phyloP scores from a whole-genome alignment of 2,113 vertebrate genomes.

The Platanista minor region DNA sequence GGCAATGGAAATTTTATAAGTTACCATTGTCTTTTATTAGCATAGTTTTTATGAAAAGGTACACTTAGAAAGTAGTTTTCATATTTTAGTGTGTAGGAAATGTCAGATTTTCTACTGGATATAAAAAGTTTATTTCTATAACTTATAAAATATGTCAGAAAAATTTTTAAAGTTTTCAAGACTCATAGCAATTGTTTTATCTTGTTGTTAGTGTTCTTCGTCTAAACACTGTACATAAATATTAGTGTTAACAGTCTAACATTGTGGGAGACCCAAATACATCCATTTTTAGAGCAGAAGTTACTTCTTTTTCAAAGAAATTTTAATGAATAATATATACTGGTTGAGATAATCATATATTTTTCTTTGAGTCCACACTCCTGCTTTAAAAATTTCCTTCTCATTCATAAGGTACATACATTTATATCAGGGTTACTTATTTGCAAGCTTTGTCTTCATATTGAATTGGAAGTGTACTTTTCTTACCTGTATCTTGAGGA shows the following conservation, averaged over 20 bases:
- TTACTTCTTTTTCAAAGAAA: not conserved
- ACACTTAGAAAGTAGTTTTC: constrained; percentile 29
- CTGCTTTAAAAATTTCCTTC: not conserved
- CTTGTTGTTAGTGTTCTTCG: not conserved
- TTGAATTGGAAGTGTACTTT: not conserved
- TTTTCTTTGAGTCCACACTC: not conserved
- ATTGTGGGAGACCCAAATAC: not conserved
- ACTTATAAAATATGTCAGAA: constrained; percentile 17
- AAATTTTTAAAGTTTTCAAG: not conserved
- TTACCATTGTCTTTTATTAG: constrained; percentile 24
- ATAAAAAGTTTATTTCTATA: constrained; percentile 31
- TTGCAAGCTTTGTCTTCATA: not conserved
- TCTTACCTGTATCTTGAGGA: not conserved
- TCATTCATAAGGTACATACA: not conserved
- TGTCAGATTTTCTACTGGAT: constrained; percentile 31
- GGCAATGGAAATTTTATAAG: not conserved
- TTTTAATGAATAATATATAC: not conserved
- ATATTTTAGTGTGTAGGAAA: constrained; percentile 8
- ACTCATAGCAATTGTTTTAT: not conserved
- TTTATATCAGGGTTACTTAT: not conserved
- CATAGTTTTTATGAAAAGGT: not conserved
- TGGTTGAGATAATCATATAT: not conserved
- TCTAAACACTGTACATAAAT: not conserved
- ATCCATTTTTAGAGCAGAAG: not conserved
- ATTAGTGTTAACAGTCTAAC: not conserved